phyloP scores from a whole-genome alignment of 2,113 vertebrate genomes.

The Neogale vison region DNA sequence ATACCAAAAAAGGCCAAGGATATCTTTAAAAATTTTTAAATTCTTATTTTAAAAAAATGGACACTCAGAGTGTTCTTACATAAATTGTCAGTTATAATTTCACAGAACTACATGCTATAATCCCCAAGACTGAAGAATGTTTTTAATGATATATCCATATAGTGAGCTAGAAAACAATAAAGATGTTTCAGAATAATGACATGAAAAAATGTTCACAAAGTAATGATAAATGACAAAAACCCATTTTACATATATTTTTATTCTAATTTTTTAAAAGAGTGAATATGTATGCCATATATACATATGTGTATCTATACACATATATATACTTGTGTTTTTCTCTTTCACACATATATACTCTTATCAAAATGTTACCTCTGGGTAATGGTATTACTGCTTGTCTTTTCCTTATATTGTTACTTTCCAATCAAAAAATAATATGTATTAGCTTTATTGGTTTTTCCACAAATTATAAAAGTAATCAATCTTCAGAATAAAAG shows the following conservation, averaged over 20 bases:
- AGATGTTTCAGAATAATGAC: background rate
- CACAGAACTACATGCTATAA: background rate
- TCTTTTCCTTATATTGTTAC: background rate
- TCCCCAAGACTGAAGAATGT: background rate
- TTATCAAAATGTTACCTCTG: background rate
- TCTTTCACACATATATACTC: background rate
- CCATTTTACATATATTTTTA: background rate
- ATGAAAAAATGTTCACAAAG: slow-evolving; percentile 17
- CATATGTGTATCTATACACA: background rate
- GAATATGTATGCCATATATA: background rate
- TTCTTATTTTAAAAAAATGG: background rate
- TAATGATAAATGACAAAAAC: background rate
- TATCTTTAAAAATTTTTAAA: background rate
- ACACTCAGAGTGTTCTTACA: background rate
- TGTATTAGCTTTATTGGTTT: background rate
- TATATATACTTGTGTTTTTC: background rate
- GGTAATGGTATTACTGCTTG: background rate
- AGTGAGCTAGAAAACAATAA: background rate
- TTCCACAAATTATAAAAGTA: slow-evolving; percentile 24
- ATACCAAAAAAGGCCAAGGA: background rate
- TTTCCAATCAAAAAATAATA: slow-evolving; percentile 1
- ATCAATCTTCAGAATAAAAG: slow-evolving; percentile 28
- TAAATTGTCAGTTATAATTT: slow-evolving; percentile 9
- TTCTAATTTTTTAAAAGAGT: background rate
- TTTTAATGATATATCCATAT: background rate